Percentiles rank a stretch among this genome's conserved stretches.
These are phyloP conservation scores for Hemithea aestivaria DNA, from an alignment of 2,888 invertebrate genomes.

Conservation along the genomic window DNA sequence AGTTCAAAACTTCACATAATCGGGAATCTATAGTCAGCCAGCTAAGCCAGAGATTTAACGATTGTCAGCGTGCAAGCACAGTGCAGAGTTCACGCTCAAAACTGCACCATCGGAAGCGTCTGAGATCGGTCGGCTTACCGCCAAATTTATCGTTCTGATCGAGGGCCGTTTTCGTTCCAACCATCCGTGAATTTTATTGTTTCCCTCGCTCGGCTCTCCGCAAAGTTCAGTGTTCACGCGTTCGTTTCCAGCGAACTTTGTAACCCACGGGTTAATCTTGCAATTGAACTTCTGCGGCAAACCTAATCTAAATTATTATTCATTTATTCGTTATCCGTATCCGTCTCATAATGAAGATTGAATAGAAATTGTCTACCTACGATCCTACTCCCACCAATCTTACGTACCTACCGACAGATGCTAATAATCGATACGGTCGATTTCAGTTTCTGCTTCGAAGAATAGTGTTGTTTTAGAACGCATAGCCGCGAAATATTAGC, in stretches of 20 bases:
- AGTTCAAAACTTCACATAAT: constrained; percentile 30
- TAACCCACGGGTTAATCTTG: constrained; percentile 49
- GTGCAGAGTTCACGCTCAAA: constrained; percentile 36
- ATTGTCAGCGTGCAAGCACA: constrained; percentile 10
- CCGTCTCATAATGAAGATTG: constrained; percentile 8
- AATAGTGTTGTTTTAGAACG: too few relatives aligned
- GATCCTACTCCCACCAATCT: too few relatives aligned
- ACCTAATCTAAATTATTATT: constrained; percentile 17
- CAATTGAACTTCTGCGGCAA: constrained; percentile 25
- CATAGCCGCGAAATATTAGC: too few relatives aligned
- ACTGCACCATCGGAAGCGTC: constrained; percentile 48
- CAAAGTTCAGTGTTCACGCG: constrained; percentile 60
- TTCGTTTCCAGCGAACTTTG: constrained; percentile 38
- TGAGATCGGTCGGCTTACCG: constrained; percentile 44
- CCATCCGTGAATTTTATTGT: constrained; percentile 71
- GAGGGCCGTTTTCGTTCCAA: constrained; percentile 41
- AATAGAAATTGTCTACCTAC: not conserved
- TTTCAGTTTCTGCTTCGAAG: too few relatives aligned
- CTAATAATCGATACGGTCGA: too few relatives aligned
- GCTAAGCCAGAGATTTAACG: not conserved
- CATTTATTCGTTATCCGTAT: constrained; percentile 10
- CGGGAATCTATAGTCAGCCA: not conserved
- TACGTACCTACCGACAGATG: too few relatives aligned
- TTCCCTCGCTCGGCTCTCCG: constrained; percentile 49
- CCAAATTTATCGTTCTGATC: constrained; percentile 51